Evolutionary conservation across 92 coral and sea anemone species (phyloP).

Genomic region (Zoanthus sansibaricus): DNA sequence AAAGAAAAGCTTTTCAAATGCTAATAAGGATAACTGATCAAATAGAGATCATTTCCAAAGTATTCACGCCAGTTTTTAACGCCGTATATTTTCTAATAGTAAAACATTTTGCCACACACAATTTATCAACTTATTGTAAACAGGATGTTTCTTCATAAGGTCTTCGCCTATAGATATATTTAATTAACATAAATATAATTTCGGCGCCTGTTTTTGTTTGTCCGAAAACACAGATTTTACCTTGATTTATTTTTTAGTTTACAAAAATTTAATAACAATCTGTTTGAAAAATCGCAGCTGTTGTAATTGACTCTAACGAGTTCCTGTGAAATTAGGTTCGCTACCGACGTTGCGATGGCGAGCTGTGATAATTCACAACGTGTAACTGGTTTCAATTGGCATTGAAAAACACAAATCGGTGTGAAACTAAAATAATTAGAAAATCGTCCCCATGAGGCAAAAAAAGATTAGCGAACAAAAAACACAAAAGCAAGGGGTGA

Average conservation of each 20-base stretch:
- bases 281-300: neutral
- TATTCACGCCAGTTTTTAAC: neutral
- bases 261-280: neutral
- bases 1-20: neutral
- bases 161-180: neutral
- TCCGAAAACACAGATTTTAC: neutral
- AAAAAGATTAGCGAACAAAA: neutral
- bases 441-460: neutral
- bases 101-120: neutral
- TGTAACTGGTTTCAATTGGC: neutral
- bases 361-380: neutral
- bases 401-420: neutral
- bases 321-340: neutral
- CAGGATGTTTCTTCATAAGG: neutral
- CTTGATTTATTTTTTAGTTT: neutral
- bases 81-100: neutral
- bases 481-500: neutral
- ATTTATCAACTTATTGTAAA: neutral
- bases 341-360: neutral
- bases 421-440: neutral
- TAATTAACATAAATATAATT: neutral
- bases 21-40: neutral
- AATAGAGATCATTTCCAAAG: neutral
- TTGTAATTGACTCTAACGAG: neutral
- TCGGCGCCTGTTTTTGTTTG: neutral